Base-by-base conservation (phyloP, 2,888 invertebrate species). In the Hyalella azteca region DNA sequence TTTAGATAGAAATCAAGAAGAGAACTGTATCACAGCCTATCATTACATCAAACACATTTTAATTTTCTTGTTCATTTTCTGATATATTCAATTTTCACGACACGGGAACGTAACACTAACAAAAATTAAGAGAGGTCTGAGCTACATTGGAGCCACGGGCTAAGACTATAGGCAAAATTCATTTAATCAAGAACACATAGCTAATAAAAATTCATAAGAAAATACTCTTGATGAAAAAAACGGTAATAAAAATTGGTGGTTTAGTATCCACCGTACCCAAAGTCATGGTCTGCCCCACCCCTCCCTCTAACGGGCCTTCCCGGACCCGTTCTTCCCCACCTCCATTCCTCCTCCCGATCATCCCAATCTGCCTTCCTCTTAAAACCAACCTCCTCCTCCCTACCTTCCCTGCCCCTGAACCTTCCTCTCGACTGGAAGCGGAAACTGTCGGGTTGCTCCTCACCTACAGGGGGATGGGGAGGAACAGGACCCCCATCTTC, bases 341-440 rank as follows among this genome's bases (percentile, higher is more conserved):
- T 50, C 50, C 77, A 26, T 36, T 76, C 60, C 9, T 59, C 75
- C 59, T 78, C 76, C 39, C 77, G 39, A 66, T 76, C 60, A 2
- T 48, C 59, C 59, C 80, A 66, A 29, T 77, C 77, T 15, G 80
- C 75, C 48, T 77, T 77, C 49, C 82, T 50, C n/a, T 54, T 54
- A 15, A 41, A 54, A 39, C 78, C 79, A 7, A 22, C 66, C 32
- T 49, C 54, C 45, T 45, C 50, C 39, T 48, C 78, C 9, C 54
- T 36, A 4, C 66, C 78, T 15, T 32, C 66, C 19, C 79, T 36
- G 13, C 75, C 75, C 39, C 79, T 48, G 9, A 19, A 22, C 22
- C 50, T 48, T 26, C 75, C 73, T 15, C 66, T 45, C 1, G 45
- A 45, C 39, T 48, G 41, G 2, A 60, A 48, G 26, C 60, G 29